Conservation (phyloP, 2,888 invertebrate genomes). For the Seira musarum region DNA sequence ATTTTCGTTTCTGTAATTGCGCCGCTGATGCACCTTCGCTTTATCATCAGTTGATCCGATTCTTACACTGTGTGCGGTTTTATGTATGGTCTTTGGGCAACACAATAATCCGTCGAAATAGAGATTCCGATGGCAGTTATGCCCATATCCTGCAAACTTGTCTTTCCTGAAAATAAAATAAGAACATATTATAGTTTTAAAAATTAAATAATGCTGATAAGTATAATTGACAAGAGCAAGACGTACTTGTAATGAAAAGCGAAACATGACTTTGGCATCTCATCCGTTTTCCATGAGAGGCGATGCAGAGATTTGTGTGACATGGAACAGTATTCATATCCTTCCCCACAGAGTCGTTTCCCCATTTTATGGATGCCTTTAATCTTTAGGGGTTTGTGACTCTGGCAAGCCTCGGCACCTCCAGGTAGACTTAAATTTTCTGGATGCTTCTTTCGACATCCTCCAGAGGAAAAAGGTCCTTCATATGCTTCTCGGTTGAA, state of each 20-base stretch:
- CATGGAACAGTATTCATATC: constrained; percentile 63
- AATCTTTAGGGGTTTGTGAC: constrained; percentile 64
- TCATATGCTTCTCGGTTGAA: constrained; percentile 10
- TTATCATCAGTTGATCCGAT: constrained; percentile 22
- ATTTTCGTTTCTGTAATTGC: constrained; percentile 7
- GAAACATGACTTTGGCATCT: constrained; percentile 65
- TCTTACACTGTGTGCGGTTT: constrained; percentile 29
- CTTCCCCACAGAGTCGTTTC: constrained; percentile 62
- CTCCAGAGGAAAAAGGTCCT: constrained; percentile 27
- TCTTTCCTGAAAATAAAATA: constrained; percentile 50
- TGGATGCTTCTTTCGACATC: constrained; percentile 62
- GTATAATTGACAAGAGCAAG: no score
- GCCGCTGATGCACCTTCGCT: constrained; percentile 26
- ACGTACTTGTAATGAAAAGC: constrained; percentile 65
- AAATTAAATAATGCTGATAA: no score
- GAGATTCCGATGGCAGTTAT: constrained; percentile 62
- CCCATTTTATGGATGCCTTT: constrained; percentile 56
- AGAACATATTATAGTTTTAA: no score
- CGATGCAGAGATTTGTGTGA: constrained; percentile 60
- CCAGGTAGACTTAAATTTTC: constrained; percentile 59
- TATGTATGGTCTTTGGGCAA: constrained; percentile 50
- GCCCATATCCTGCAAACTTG: constrained; percentile 67
- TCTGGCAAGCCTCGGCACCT: constrained; percentile 61
- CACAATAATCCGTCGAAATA: constrained; percentile 67
- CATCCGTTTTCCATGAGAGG: constrained; percentile 65